Evolutionary conservation across 2,113 vertebrate species (phyloP), one percentile per base, ranked within the genome.

Genomic region (Montifringilla adamsi): DNA sequence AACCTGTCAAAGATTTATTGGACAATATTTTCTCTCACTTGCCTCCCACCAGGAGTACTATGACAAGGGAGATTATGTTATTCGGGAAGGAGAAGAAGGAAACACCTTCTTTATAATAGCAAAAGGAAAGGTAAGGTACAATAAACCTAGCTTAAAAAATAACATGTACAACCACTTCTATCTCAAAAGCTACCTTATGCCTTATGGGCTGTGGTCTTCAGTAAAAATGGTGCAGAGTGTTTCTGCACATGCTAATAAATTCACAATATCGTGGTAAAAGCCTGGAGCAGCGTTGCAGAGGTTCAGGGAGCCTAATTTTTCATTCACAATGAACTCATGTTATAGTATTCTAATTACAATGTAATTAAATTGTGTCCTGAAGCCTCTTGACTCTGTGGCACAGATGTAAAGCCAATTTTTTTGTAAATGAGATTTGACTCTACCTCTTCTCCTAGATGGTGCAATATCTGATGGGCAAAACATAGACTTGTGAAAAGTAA

Each of bases 51-150:
- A 99, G 99, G 99, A 99, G 89, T 98, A 98, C 94, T 99, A 99
- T 96, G 98, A 99, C 95, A 98, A 98, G 95, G 99, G 99, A n/a
- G 99, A 99, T 93, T 99, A 98, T 44, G 98, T 99, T 78, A 99
- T 99, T 76, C 98, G 98, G 78, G 98, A 99, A 93, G 99, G 99
- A 27, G 99, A 99, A 88, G 99, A 99, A 95, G 99, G 99, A 75
- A 99, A 98, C 83, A 99, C 99, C 6, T 99, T 99, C 96, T 99
- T 99, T 93, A 99, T 99, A 73, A 99, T 99, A 96, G 98, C 99
- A 69, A 99, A 98, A 98, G 99, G 99, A 97, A 98, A 98, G 98
- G 99, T 99, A 97, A 97, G 41, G 9, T 30, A 7, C 26, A n/a
- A 56, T 18, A 50, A 79, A 60, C 17, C n/a, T 52, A 9, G 24